Evolutionary conservation across 2,888 invertebrate genomes (phyloP), one percentile per base, ranked within the genome.

Genomic region (Barypeithes pellucidus): DNA sequence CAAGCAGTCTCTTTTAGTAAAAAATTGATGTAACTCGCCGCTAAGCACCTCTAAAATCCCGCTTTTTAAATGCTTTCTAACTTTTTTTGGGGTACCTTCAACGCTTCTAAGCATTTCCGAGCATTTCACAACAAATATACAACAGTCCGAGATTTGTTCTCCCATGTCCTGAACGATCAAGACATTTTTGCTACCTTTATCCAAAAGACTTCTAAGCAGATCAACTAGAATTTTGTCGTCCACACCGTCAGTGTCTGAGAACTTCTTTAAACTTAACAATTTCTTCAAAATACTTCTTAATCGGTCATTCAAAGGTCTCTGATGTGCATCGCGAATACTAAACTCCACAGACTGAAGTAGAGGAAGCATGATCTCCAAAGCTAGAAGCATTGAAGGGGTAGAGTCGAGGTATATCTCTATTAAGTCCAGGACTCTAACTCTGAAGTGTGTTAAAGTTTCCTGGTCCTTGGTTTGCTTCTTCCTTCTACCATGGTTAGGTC

Each of bases 371-470:
- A 94, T 91, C 78, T 92, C 91, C 50, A 94, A 85, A 69, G 90
- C 89, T 24, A 92, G 86, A 43, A 90, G 88, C 89, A 94, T 89
- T 0, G 91, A 88, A 0, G 93, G 93, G 61, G 89, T 89, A 20
- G 91, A 91, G 78, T 93, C 91, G 41, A 94, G 82, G 82, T 93
- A 94, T 77, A 91, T 91, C 79, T 93, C 92, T 14, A 94, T 87
- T 59, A 94, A 86, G 87, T 94, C 94, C 41, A 94, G 87, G n/a
- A 91, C 93, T 76, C 93, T 88, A 41, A 92, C 89, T 76, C 93
- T 88, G 79, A 94, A 94, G 83, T 94, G 93, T 63, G 91, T 92
- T 7, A 93, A 82, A 1, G 90, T 86, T 79, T 92, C 91, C 60
- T 91, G 91, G 75, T 90, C 89, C 81, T 91, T 91, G 29, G 89